A percentile compares a stretch with the other conserved stretches of the same genome.
phyloP scores from a whole-genome alignment of 1,140 invertebrate species.

The Oscheius sp. region DNA sequence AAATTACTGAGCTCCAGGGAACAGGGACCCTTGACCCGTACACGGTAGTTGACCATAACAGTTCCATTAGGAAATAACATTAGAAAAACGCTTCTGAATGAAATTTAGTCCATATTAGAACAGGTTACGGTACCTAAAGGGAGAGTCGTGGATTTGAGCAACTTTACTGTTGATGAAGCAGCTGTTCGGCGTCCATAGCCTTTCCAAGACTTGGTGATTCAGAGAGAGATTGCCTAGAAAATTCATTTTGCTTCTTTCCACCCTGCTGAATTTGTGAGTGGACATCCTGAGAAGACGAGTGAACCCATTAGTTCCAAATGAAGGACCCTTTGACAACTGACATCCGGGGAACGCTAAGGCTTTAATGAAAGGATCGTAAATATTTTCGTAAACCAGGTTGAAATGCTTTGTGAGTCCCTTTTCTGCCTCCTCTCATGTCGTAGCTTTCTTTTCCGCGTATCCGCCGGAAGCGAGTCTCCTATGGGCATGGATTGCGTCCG shows the following conservation, averaged over 20 bases:
- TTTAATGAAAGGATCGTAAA: too few relatives aligned
- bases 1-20: conserved; percentile 52
- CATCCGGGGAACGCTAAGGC: too few relatives aligned
- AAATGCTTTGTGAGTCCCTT: too few relatives aligned
- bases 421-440: too few relatives aligned
- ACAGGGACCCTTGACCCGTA: conserved; percentile 59
- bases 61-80: conserved; percentile 60
- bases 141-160: conserved; percentile 58
- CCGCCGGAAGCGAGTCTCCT: too few relatives aligned
- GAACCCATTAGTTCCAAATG: too few relatives aligned
- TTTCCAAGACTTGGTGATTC: conserved; percentile 49
- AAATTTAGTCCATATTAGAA: neutral
- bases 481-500: too few relatives aligned
- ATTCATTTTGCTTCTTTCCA: neutral
- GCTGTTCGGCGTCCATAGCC: conserved; percentile 58
- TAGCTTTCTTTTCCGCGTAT: too few relatives aligned
- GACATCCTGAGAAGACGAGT: neutral
- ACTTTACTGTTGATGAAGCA: conserved; percentile 60
- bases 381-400: too few relatives aligned
- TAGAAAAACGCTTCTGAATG: conserved; percentile 54
- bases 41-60: conserved; percentile 60
- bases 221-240: conserved; percentile 54
- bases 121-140: conserved; percentile 45
- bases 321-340: too few relatives aligned
- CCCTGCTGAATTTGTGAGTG: neutral